Evolutionary conservation across 2,113 vertebrate genomes (phyloP), one percentile per base, ranked within the genome.

Genomic region (Nannospalax galili): DNA sequence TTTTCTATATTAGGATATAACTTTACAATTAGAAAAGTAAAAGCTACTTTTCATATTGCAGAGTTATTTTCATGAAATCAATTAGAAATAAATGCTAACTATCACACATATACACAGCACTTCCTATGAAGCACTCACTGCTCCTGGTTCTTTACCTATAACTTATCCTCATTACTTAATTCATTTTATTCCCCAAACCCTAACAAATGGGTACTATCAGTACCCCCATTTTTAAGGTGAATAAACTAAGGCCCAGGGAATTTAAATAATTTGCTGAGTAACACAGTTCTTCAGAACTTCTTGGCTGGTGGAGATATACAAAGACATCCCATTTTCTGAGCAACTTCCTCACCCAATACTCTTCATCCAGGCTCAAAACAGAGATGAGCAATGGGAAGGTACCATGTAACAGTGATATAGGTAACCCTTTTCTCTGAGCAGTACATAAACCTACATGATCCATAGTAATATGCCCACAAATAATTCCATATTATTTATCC

Each of bases 1-100:
- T 26, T 80, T 28, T 42, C 8, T 72, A 78, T 92, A 77, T 40
- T 90, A 75, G 35, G 70, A 64, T 2, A 30, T n/a, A 92, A 45
- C 40, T 96, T 88, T 82, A 69, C 48, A 84, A 77, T 79, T 74
- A 87, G 9, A 94, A 96, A 89, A 91, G 81, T 32, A 64, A 91
- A 93, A 90, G 32, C 5, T 65, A 62, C 58, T 96, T 91, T 84
- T 90, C 19, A 80, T 87, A 37, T 89, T 30, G 86, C 5, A 37
- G 92, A 93, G 26, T 12, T 20, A 56, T 42, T 89, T 94, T 92
- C 62, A 75, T 64, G 84, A 84, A 78, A 88, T 14, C 92, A 88
- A 82, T 65, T 73, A 67, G 58, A 81, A 62, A 92, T 42, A 87
- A 84, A 84, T 42, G 19, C 45, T 84, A 85, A 37, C 45, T 87